Evolutionary conservation across 2,113 vertebrate genomes (phyloP).

Genomic region (Pimephales promelas): DNA sequence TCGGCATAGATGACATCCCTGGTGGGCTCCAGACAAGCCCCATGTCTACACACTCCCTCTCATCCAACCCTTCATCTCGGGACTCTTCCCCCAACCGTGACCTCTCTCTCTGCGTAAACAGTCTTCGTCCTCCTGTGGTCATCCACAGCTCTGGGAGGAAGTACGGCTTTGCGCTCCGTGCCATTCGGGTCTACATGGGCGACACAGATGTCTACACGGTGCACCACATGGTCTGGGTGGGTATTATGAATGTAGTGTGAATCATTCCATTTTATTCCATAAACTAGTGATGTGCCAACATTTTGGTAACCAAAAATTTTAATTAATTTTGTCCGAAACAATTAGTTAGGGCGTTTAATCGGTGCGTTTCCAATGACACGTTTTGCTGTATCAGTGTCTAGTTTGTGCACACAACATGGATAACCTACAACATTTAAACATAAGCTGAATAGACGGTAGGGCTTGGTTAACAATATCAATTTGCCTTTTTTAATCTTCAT

Average conservation of each 20-base stretch:
- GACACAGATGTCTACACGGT: constrained; percentile 90
- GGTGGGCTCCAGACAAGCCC: constrained; percentile 82
- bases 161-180: constrained; percentile 90
- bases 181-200: constrained; percentile 95
- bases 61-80: constrained; percentile 91
- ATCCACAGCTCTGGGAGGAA: constrained; percentile 94
- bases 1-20: constrained; percentile 79
- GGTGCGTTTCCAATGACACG: too few relatives aligned
- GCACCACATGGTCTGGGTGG: constrained; percentile 95
- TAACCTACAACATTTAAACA: too few relatives aligned
- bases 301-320: too few relatives aligned
- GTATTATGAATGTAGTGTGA: constrained; percentile 51
- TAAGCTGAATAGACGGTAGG: too few relatives aligned
- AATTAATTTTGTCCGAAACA: background rate
- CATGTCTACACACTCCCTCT: constrained; percentile 87
- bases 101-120: constrained; percentile 77
- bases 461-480: too few relatives aligned
- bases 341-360: background rate
- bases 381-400: too few relatives aligned
- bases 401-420: too few relatives aligned
- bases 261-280: background rate
- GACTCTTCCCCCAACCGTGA: constrained; percentile 93
- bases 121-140: constrained; percentile 87
- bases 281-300: background rate
- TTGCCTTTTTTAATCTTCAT: too few relatives aligned